A percentile compares a stretch with the other conserved stretches of the same genome.
phyloP scores from a whole-genome alignment of 2,113 vertebrate genomes.

The Carassius gibelio region DNA sequence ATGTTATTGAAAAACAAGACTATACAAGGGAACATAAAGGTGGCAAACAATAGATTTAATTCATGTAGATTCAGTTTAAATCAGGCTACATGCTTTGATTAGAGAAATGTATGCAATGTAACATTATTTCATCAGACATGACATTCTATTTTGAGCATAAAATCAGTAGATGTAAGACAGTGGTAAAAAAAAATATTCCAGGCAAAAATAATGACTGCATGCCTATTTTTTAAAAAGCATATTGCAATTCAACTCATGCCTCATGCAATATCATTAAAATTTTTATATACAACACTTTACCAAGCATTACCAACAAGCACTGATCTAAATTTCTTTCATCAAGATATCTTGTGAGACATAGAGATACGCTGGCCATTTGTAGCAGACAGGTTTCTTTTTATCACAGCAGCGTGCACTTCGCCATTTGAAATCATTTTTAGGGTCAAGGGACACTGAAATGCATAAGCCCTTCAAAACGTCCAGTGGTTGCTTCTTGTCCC shows the following conservation, averaged over 20 bases:
- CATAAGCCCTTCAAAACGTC: neutral
- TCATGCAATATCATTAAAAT: too few species aligned
- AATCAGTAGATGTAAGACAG: neutral
- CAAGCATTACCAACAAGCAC: neutral
- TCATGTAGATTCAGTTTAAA: neutral
- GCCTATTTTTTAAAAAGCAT: neutral
- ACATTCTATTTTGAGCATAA: neutral
- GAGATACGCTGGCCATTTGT: neutral
- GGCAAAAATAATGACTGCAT: neutral
- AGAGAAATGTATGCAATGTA: neutral
- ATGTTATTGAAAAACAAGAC: neutral
- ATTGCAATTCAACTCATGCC: neutral
- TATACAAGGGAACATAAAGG: too few species aligned
- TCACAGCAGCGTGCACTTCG: slow-evolving; percentile 10
- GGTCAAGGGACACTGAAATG: slow-evolving; percentile 1
- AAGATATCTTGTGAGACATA: neutral
- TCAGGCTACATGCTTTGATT: neutral
- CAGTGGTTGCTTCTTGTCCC: neutral
- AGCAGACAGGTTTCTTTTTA: slow-evolving; percentile 16
- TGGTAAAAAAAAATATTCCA: neutral
- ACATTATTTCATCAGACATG: neutral
- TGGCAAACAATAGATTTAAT: neutral
- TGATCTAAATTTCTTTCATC: rapidly evolving
- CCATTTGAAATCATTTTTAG: neutral
- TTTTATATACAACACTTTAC: too few species aligned